phyloP scores from a whole-genome alignment of 2,888 invertebrate genomes.

The Augochlorella aurata region DNA sequence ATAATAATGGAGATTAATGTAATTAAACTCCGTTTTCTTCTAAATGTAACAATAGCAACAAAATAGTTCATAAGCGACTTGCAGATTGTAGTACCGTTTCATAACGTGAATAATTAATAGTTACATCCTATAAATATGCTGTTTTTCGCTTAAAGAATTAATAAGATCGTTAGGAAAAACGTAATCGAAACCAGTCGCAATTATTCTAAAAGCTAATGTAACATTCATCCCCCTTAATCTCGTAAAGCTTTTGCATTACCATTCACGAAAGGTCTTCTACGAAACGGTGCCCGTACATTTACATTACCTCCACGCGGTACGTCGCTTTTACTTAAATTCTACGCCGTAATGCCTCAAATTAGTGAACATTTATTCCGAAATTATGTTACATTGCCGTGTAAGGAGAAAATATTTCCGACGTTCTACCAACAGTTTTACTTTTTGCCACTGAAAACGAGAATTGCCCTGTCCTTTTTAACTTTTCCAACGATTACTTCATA shows the following conservation, averaged over 20 bases:
- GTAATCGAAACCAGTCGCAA: too few relatives aligned
- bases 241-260: not conserved
- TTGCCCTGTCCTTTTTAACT: not conserved
- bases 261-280: not conserved
- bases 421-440: not conserved
- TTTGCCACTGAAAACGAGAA: not conserved
- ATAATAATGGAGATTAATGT: not conserved
- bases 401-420: not conserved
- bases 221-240: not conserved
- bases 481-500: not conserved
- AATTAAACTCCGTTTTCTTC: not conserved
- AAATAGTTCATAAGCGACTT: too few relatives aligned
- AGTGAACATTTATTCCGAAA: not conserved
- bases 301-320: not conserved
- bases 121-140: not conserved
- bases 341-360: not conserved
- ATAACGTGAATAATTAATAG: not conserved
- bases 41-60: too few relatives aligned
- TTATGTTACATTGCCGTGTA: not conserved
- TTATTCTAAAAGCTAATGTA: not conserved
- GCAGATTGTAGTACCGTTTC: not conserved
- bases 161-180: too few relatives aligned
- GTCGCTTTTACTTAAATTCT: constrained; percentile 4
- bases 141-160: too few relatives aligned
- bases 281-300: not conserved